Conservation (phyloP, 2,113 vertebrate species). For the Holacanthus passer region DNA sequence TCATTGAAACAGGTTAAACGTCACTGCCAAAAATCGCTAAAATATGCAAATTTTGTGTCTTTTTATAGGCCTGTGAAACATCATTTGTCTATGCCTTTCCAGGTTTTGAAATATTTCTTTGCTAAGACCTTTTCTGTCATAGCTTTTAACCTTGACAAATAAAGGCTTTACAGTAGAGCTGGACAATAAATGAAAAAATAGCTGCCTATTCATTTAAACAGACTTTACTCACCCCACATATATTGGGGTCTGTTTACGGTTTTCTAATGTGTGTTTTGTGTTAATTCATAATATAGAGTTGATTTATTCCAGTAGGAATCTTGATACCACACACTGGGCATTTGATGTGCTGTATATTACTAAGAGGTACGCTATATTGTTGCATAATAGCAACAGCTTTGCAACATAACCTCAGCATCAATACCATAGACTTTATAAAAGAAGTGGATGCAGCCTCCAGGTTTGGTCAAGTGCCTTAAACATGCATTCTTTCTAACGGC, state of each 20-base stretch:
- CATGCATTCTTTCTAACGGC: too few species aligned
- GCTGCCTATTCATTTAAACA: slow-evolving; percentile 28
- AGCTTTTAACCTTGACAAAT: slow-evolving; percentile 19
- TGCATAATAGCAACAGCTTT: slow-evolving; percentile 58
- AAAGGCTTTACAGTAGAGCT: slow-evolving; percentile 46
- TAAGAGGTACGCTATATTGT: slow-evolving; percentile 58
- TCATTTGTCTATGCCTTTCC: not conserved
- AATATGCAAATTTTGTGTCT: slow-evolving; percentile 23
- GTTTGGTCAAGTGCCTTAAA: too few species aligned
- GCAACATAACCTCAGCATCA: slow-evolving; percentile 57
- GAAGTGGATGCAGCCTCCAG: too few species aligned
- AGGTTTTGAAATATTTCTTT: slow-evolving; percentile 29
- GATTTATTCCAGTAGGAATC: slow-evolving; percentile 35
- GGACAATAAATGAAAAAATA: slow-evolving; percentile 46
- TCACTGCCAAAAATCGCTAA: slow-evolving; percentile 5
- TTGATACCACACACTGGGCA: slow-evolving; percentile 36
- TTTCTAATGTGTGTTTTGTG: slow-evolving; percentile 20
- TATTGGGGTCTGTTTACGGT: not conserved
- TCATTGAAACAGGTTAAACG: not conserved
- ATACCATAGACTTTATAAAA: too few species aligned
- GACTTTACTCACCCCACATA: slow-evolving; percentile 1
- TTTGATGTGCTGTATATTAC: slow-evolving; percentile 49
- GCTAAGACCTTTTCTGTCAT: not conserved
- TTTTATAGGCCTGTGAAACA: slow-evolving; percentile 18
- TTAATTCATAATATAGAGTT: slow-evolving; percentile 45